Base-by-base conservation (phyloP, 2,888 invertebrate species). In the Ophion costatus region DNA sequence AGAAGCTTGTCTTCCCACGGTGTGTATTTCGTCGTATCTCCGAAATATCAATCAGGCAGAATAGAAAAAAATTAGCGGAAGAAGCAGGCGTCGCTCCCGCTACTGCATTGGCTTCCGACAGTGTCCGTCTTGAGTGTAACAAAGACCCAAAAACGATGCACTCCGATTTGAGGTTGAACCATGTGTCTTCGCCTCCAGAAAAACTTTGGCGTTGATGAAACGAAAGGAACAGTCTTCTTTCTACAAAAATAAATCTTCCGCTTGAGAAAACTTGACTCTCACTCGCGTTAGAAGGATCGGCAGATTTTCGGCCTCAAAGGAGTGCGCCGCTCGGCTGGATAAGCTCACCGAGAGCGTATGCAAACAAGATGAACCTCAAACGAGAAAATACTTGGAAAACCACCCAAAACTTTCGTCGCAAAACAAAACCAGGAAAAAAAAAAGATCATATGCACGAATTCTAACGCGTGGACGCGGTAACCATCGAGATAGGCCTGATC, bases 401-500 rank as follows among this genome's bases (percentile, higher is more conserved):
- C n/a, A 7, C 7, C 2, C 38, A 1, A 61, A 22, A 14, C 33
- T 14, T 2, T 11, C 2, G 9, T 11, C 0, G 17, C 4, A 29
- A 11, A 45, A 64, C n/a, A n/a, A 9, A 5, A 3, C 0, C n/a
- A n/a, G 17, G 24, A 22, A 74, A 24, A 75, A 14, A 24, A 75
- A 14, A 24, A 4, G 17, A 64, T 9, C 17, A 51, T 20, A n/a
- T 9, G 11, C 56, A 51, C 6, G 51, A 70, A 56, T 33, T 20
- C 14, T 56, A n/a, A 29, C 24, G 22, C 38, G 42, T 29, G 56
- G 63, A 75, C 24, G 74, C 74, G 74, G 74, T 42, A 63, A 45
- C 51, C 14, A 75, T 63, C 63, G 42, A 22, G n/a, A 64, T 29
- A 29, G 29, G 45, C 5, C 20, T 63, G 51, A 75, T 9, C 61